Base-by-base conservation (phyloP, 2,888 invertebrate species). In the Willowsia nigromaculata region DNA sequence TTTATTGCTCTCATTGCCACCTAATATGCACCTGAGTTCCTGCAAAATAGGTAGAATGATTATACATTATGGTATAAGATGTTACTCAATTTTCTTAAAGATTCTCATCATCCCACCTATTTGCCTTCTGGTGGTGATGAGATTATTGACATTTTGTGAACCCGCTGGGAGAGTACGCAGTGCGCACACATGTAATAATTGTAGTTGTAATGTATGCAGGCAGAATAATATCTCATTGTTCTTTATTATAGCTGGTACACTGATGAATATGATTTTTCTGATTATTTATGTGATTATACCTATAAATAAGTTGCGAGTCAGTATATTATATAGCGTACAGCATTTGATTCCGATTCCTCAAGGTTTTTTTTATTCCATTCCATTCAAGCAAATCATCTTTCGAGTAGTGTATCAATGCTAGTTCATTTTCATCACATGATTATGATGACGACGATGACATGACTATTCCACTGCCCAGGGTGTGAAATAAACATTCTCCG, bases 401-500 rank as follows among this genome's bases (percentile, higher is more conserved):
- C 53, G 18, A 50, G 7, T 18, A n/a, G 13, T 53, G 22, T 53
- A 53, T 53, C 53, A 53, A 53, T 53, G 53, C 53, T 53, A 53
- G 53, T 27, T 59, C 59, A 27, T 59, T 27, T 27, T 59, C 59
- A 59, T 59, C 59, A 27, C 27, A n/a, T 15, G 9, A n/a, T 18
- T 11, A 27, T 11, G n/a, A 11, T 11, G 50, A 18, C 5, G 18
- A 53, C 18, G 59, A 59, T 59, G 59, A 59, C 59, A 59, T 25
- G 59, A 27, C 3, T 27, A 59, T 27, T 59, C 3, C 27, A 59
- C 59, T 59, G 59, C 59, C 59, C 59, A 59, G 59, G 59, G 59
- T 59, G 59, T 59, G 59, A 59, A 59, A 59, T 59, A 59, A 59
- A 59, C 59, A 59, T 59, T 59, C 59, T 59, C 59, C 27, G 59